Evolutionary conservation across 2,797 vertebrate genomes (phyloP).

Genomic region (Parauchenoglanis punctatus): DNA sequence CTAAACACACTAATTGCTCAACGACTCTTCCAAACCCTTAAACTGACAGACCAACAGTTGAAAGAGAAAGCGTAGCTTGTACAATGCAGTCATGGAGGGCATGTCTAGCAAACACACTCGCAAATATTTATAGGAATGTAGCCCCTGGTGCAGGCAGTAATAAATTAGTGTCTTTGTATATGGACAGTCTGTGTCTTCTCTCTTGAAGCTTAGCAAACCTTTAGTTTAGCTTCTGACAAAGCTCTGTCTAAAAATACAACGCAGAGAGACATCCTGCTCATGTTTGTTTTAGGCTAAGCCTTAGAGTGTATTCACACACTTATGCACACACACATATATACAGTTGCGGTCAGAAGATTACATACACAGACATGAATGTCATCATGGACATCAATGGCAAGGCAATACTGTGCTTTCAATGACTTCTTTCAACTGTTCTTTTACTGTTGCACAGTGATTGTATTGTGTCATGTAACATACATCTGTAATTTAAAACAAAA

Average conservation of each 20-base stretch:
- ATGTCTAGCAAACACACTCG: background rate
- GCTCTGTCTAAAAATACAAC: constrained; percentile 39
- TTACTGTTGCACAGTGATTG: too few species aligned
- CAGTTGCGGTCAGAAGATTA: background rate
- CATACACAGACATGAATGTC: too few species aligned
- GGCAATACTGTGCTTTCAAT: too few species aligned
- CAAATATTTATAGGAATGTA: background rate
- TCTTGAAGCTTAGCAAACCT: constrained; percentile 8
- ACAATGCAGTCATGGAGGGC: background rate
- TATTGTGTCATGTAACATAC: too few species aligned
- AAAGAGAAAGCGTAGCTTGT: constrained; percentile 25
- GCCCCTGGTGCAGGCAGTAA: constrained; percentile 32
- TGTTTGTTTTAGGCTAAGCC: constrained; percentile 48
- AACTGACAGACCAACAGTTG: constrained; percentile 5
- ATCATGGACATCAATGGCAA: too few species aligned
- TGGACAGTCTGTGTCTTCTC: background rate
- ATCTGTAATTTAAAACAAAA: too few species aligned
- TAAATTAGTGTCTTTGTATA: constrained; percentile 14
- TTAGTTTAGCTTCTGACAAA: constrained; percentile 47
- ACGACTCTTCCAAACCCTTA: background rate
- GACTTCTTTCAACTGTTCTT: too few species aligned
- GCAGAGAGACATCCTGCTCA: constrained; percentile 41
- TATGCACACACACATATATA: background rate
- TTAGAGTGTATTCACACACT: constrained; percentile 14
- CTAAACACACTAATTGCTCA: constrained; percentile 66